Conservation (phyloP, 2,797 vertebrate species). For the Falco biarmicus region DNA sequence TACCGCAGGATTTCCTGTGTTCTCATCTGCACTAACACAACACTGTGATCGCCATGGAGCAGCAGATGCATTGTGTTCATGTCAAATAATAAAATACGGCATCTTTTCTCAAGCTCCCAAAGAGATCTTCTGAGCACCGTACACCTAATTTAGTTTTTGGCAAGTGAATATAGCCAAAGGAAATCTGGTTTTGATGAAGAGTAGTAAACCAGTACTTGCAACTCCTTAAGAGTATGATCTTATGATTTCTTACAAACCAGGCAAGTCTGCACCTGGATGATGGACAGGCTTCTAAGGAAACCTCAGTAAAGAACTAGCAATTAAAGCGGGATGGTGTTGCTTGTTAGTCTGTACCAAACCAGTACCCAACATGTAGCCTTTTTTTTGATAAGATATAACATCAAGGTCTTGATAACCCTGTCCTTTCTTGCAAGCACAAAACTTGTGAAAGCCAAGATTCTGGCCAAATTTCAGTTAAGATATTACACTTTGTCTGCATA, state of each 20-base stretch:
- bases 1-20: background rate
- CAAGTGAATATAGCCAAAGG: background rate
- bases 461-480: background rate
- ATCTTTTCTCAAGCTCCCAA: background rate
- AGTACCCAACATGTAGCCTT: background rate
- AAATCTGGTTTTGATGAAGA: constrained; percentile 12
- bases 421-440: background rate
- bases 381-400: background rate
- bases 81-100: background rate
- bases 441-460: background rate
- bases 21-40: background rate
- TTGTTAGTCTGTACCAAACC: background rate
- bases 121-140: background rate
- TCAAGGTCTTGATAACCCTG: background rate
- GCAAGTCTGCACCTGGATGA: background rate
- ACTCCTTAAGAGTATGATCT: background rate
- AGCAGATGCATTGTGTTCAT: background rate
- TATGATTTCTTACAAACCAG: background rate
- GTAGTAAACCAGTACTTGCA: background rate
- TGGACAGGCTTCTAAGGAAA: background rate
- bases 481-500: background rate
- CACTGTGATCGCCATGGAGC: background rate
- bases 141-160: background rate
- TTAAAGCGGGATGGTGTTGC: background rate
- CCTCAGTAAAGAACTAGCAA: background rate